Conservation (phyloP, 2,113 vertebrate genomes). For the Rhinolophus sinicus region DNA sequence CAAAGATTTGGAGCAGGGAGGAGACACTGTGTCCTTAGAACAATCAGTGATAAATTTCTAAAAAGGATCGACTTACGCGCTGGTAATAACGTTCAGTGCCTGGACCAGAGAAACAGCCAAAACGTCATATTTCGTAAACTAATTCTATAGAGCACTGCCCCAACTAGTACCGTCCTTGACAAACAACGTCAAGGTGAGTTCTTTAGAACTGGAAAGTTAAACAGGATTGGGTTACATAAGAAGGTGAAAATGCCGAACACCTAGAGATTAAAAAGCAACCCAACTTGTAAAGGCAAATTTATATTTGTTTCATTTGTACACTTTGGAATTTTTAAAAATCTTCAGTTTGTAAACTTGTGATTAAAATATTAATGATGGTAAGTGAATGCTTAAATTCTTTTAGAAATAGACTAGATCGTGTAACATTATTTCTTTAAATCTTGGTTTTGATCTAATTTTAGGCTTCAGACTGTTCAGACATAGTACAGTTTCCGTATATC, state of each 20-base stretch:
- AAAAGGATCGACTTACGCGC: background rate
- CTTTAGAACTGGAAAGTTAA: background rate
- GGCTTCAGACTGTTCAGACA: background rate
- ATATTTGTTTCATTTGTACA: background rate
- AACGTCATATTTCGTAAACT: background rate
- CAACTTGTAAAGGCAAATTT: background rate
- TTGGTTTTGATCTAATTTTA: background rate
- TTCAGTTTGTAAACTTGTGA: background rate
- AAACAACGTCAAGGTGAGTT: background rate
- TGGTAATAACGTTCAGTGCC: background rate
- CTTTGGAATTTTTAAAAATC: background rate
- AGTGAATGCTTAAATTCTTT: constrained; percentile 27
- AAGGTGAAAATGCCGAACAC: background rate
- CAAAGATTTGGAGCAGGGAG: background rate
- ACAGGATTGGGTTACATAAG: background rate
- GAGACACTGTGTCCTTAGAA: background rate
- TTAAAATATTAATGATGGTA: background rate
- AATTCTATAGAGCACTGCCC: background rate
- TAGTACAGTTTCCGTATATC: background rate
- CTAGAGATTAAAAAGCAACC: background rate
- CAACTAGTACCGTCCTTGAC: background rate
- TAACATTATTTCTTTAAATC: background rate
- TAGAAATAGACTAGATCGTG: background rate
- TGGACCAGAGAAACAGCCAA: background rate
- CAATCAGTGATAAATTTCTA: background rate